Conservation (phyloP, 2,797 vertebrate species). For the Thalassophryne amazonica region DNA sequence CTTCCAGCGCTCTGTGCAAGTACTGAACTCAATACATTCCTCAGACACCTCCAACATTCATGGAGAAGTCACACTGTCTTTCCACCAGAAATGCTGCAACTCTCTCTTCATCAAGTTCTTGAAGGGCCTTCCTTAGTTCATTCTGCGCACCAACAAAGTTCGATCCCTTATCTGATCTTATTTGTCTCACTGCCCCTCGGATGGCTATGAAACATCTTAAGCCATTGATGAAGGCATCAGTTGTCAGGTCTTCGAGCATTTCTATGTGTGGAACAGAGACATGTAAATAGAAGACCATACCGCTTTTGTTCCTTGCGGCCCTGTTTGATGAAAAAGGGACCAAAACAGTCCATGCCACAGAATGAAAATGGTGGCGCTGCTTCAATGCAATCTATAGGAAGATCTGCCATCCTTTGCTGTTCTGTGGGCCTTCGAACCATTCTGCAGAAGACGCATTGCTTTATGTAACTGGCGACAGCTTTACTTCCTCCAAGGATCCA, state of each 20-base stretch:
- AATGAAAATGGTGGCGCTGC: slow-evolving; percentile 3
- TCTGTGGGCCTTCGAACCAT: not conserved
- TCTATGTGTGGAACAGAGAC: slow-evolving; percentile 1
- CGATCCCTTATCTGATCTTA: slow-evolving; percentile 14
- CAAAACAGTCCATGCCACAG: slow-evolving; percentile 3
- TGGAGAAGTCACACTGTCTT: not conserved
- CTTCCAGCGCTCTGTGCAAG: not conserved
- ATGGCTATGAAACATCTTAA: slow-evolving; percentile 7
- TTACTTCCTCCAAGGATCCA: not conserved
- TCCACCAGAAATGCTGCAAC: not conserved
- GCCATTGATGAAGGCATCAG: slow-evolving; percentile 3
- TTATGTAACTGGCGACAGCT: no score
- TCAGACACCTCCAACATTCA: slow-evolving; percentile 20
- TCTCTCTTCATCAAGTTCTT: not conserved
- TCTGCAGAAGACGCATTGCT: not conserved
- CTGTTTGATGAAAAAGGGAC: not conserved
- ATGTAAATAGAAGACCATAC: slow-evolving; percentile 5
- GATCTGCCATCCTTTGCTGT: not conserved
- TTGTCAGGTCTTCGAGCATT: slow-evolving; percentile 10
- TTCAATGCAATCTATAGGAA: not conserved
- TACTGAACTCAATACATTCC: not conserved
- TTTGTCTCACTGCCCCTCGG: slow-evolving; percentile 1
- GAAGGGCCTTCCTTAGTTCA: slow-evolving; percentile 1
- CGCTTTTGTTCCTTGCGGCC: not conserved
- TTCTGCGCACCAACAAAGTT: slow-evolving; percentile 15